These are phyloP conservation scores for Pectinophora gossypiella DNA, from an alignment of 1,140 invertebrate species.

Conservation along the genomic window DNA sequence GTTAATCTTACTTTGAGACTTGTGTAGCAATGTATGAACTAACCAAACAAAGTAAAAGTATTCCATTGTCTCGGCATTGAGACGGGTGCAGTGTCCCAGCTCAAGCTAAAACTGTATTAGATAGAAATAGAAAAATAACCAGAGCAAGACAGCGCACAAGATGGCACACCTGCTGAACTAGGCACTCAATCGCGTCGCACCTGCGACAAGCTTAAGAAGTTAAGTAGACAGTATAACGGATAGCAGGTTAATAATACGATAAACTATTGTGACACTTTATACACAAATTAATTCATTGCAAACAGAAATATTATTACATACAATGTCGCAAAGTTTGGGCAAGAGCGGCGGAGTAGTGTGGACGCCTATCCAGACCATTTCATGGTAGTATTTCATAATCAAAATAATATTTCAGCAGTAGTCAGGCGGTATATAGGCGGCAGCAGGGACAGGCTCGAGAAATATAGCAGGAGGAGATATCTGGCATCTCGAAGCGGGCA, in stretches of 20 bases:
- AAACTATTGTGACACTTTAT: too few species aligned
- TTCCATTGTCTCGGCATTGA: neutral
- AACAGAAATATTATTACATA: conserved; percentile 6
- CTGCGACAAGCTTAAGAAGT: neutral
- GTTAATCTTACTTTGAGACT: too few species aligned
- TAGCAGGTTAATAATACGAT: neutral
- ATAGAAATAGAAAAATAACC: neutral
- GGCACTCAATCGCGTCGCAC: neutral
- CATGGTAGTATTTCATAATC: conserved; percentile 39
- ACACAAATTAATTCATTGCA: too few species aligned
- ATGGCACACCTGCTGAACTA: neutral
- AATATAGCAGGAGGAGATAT: conserved; percentile 44
- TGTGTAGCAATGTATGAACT: neutral
- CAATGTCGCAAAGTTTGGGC: conserved; percentile 22
- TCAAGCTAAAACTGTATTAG: neutral
- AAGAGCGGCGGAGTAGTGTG: conserved; percentile 18
- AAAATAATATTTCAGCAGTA: conserved; percentile 39
- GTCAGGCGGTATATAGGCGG: conserved; percentile 25
- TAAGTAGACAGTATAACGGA: neutral
- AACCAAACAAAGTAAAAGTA: neutral
- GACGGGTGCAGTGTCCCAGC: neutral
- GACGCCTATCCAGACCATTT: conserved; percentile 25
- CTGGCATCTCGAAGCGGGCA: conserved; percentile 42
- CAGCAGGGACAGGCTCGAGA: conserved; percentile 30
- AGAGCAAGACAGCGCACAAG: neutral